Evolutionary conservation across 23 tunicate genomes (phyloP).

Genomic region (Clavelina lepadiformis): DNA sequence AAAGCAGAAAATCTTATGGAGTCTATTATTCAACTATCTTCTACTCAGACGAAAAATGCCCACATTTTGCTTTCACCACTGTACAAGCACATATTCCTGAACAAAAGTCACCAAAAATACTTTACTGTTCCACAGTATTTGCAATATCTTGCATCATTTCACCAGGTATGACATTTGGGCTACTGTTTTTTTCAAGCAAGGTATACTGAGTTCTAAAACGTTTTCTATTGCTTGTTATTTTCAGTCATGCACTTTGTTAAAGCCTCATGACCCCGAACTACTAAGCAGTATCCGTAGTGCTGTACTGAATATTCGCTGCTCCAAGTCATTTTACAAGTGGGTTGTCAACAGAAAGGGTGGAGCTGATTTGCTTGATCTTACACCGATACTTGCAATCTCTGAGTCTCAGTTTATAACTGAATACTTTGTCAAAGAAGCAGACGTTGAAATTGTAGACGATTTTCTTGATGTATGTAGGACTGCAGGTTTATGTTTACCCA

Average conservation of each 20-base stretch:
- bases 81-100: not conserved
- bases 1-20: not conserved
- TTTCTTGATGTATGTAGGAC: slow-evolving; percentile 23
- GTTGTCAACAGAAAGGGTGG: slow-evolving; percentile 9
- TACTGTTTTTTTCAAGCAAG: not conserved
- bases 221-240: not conserved
- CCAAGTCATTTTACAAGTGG: slow-evolving; percentile 34
- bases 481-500: no score
- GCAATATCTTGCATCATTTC: not conserved
- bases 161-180: not conserved
- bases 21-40: slow-evolving; percentile 21
- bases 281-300: not conserved
- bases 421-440: slow-evolving; percentile 19
- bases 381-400: slow-evolving; percentile 10
- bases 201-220: not conserved
- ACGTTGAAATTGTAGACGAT: slow-evolving; percentile 20
- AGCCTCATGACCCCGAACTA: not conserved
- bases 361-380: slow-evolving; percentile 5
- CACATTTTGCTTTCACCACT: slow-evolving; percentile 6
- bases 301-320: not conserved
- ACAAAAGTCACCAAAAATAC: not conserved
- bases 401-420: slow-evolving; percentile 4
- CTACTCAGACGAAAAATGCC: slow-evolving; percentile 2
- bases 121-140: not conserved
- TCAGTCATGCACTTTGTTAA: not conserved